A percentile compares a stretch with the other conserved stretches of the same genome.
These are phyloP conservation scores for Luffia ferchaultella DNA, from an alignment of 2,888 invertebrate genomes.

Conservation along the genomic window DNA sequence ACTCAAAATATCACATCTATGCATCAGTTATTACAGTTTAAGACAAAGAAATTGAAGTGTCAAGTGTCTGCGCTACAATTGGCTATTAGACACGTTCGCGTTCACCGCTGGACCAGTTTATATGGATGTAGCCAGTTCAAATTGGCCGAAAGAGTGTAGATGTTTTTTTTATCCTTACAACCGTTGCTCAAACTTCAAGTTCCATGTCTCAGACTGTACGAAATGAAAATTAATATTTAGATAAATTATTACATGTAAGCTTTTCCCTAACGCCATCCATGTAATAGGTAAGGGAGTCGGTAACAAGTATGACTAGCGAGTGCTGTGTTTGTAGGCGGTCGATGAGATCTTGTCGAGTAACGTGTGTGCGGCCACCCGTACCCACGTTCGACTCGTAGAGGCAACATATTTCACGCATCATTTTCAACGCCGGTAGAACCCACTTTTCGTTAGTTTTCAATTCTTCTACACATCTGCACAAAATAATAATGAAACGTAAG, in stretches of 20 bases:
- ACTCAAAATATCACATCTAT: too few relatives aligned
- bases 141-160: too few relatives aligned
- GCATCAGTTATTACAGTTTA: too few relatives aligned
- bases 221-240: too few relatives aligned
- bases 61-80: too few relatives aligned
- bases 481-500: background rate
- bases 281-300: constrained; percentile 89
- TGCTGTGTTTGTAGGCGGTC: constrained; percentile 91
- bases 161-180: too few relatives aligned
- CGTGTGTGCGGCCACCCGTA: constrained; percentile 48
- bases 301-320: constrained; percentile 91
- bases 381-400: constrained; percentile 84
- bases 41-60: too few relatives aligned
- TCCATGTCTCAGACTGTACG: too few relatives aligned
- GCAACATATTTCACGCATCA: constrained; percentile 95
- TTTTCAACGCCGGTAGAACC: constrained; percentile 94
- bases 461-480: constrained; percentile 86
- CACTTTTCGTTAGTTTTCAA: constrained; percentile 86
- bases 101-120: too few relatives aligned
- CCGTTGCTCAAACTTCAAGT: too few relatives aligned
- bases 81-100: too few relatives aligned
- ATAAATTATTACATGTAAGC: constrained; percentile 43
- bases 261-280: constrained; percentile 84
- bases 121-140: too few relatives aligned
- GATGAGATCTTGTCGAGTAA: constrained; percentile 77